Base-by-base conservation (phyloP, 1,140 invertebrate species). In the Diuraphis noxia region DNA sequence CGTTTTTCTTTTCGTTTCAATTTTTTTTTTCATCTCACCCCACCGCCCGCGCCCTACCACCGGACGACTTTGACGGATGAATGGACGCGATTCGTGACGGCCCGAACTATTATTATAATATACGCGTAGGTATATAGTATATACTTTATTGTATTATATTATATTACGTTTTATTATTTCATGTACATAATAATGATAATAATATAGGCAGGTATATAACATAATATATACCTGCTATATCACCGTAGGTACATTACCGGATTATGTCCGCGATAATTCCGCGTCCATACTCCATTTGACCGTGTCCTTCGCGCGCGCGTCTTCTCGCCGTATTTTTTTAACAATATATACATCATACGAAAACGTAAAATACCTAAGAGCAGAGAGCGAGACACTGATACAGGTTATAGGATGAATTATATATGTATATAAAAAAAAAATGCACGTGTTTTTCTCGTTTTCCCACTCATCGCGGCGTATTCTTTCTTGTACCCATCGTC, bases 21-120 rank as follows among this genome's bases (percentile, higher is more conserved):
- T 88, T 49, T 86, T 49, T 86, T 46, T 46, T 38, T 1, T 49
- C 34, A 19, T 40, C n/a, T 23, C 19, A 7, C 6, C 5, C 30
- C 52, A 25, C 25, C 30, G 17, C 10, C 2, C 23, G 0, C 5
- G 17, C 30, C 56, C 30, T 10, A 34, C 36, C 41, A 13, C 40
- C 41, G 21, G 23, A 81, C 82, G 84, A 49, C 84, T 63, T 63
- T 63, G 84, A 30, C 36, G 34, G 49, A 63, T 88, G 49, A 88
- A 88, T 88, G 86, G 36, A 88, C 85, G 34, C 85, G 85, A 87
- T 87, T 87, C 25, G 85, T 87, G 49, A 87, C 85, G 85, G 85
- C 36, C 85, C 85, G 41, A 19, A 46, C 46, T 36, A 49, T 87
- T 36, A 30, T 85, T 85, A 34, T 86, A 36, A 17, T 84, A 38